A percentile compares a stretch with the other conserved stretches of the same genome.
Evolutionary conservation across 2,888 invertebrate species (phyloP).

Genomic region (Abrostola triplasia): DNA sequence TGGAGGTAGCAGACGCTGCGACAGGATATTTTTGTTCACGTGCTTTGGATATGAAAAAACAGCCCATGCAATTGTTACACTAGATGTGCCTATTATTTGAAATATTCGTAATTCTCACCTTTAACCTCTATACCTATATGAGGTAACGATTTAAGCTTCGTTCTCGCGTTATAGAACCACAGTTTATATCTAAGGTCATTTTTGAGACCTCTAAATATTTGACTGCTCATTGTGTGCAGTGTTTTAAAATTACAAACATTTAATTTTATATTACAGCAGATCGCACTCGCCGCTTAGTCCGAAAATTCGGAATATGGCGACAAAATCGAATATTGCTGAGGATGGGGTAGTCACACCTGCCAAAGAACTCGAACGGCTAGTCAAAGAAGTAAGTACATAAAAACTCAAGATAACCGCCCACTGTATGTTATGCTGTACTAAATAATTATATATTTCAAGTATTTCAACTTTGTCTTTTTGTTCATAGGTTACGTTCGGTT

Average conservation of each 20-base stretch:
- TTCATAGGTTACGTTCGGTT: constrained; percentile 83
- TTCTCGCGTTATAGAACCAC: too few species aligned
- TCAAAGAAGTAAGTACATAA: constrained; percentile 87
- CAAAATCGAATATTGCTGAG: constrained; percentile 86
- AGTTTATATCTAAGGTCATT: too few species aligned
- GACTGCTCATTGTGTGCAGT: too few species aligned
- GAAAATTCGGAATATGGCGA: constrained; percentile 85
- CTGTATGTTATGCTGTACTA: not conserved
- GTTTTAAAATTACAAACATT: not conserved
- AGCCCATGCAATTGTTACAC: too few species aligned
- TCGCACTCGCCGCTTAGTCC: constrained; percentile 91
- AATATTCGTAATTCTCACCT: too few species aligned
- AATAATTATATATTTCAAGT: not conserved
- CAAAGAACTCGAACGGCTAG: constrained; percentile 92
- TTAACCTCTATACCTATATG: too few species aligned
- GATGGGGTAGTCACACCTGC: constrained; percentile 90
- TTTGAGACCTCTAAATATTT: too few species aligned
- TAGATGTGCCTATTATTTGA: too few species aligned
- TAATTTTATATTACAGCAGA: constrained; percentile 67
- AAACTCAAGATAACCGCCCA: not conserved
- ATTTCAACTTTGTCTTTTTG: constrained; percentile 25
- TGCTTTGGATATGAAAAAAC: too few species aligned
- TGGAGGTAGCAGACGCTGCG: too few species aligned
- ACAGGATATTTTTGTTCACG: too few species aligned
- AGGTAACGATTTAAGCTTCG: too few species aligned